Percentiles rank a stretch among this genome's conserved stretches.
These are phyloP conservation scores for Semnopithecus entellus DNA, from an alignment of 2,113 vertebrate species.

Conservation along the genomic window DNA sequence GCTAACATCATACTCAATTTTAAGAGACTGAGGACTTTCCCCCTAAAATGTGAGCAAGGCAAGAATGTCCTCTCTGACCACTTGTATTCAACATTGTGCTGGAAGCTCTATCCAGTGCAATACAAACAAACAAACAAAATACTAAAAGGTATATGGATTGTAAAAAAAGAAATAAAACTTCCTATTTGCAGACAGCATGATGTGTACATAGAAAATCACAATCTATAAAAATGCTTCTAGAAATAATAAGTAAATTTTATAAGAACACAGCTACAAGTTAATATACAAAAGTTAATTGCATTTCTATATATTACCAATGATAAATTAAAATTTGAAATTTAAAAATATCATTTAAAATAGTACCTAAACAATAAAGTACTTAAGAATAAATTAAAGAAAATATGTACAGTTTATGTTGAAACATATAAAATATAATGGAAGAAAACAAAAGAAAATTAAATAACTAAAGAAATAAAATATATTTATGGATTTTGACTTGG, in stretches of 20 bases:
- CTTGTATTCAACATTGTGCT: neutral
- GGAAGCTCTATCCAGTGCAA: neutral
- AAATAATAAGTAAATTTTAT: neutral
- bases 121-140: neutral
- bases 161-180: neutral
- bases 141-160: neutral
- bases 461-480: too few species aligned
- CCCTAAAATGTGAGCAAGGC: neutral
- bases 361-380: neutral
- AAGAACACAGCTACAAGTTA: neutral
- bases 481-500: too few species aligned
- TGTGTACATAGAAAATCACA: neutral
- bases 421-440: neutral
- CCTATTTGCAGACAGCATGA: neutral
- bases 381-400: neutral
- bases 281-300: neutral
- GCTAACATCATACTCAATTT: neutral
- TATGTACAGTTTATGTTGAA: neutral
- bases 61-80: neutral
- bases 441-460: neutral
- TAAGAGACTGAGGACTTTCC: neutral
- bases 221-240: neutral
- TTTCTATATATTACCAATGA: neutral
- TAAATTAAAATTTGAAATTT: neutral
- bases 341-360: neutral